Evolutionary conservation across 2,888 invertebrate species (phyloP), one percentile per base, ranked within the genome.

Genomic region (Boloria selene): DNA sequence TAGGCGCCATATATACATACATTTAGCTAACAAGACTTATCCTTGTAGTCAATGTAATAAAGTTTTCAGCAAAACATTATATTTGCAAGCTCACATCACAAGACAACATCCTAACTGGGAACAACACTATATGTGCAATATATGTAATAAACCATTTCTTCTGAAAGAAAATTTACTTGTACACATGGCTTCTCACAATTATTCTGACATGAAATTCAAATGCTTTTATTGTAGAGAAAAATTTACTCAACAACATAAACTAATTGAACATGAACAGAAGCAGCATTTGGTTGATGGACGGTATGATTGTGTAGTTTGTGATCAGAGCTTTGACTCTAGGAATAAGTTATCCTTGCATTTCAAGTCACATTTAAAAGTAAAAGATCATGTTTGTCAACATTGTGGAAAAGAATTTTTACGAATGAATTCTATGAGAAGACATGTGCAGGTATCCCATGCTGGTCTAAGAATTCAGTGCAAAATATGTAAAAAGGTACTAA

Each of bases 391-490:
- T 45, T 97, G 97, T 79, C 95, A 96, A 72, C 94, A 96, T 61
- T 97, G 97, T 78, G 96, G 96, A 0, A 96, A 96, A 75, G 94
- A 94, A 38, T 97, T 97, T 81, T 92, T 95, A 51, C 93, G 96
- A 4, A 93, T 95, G 7, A 95, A 96, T 79, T 95, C 96, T 0
- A 85, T 97, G 72, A 94, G 94, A 73, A 94, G 96, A 70, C 97
- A 97, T 81, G 90, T 97, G 38, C 94, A 94, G 74, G 95, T 96
- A 75, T 94, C 94, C 74, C 97, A 97, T 77, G 94, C 93, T 42
- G 96, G 96, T 64, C 95, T 95, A 72, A 95, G 96, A 26, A 95
- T 96, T 75, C 94, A 95, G 72, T 97, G 97, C 83, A 94, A 95
- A 2, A 94, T 97, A 65, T 97, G 97, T 81, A 95, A 96, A 76